Conservation (phyloP, 2,797 vertebrate species). For the Morus bassanus region DNA sequence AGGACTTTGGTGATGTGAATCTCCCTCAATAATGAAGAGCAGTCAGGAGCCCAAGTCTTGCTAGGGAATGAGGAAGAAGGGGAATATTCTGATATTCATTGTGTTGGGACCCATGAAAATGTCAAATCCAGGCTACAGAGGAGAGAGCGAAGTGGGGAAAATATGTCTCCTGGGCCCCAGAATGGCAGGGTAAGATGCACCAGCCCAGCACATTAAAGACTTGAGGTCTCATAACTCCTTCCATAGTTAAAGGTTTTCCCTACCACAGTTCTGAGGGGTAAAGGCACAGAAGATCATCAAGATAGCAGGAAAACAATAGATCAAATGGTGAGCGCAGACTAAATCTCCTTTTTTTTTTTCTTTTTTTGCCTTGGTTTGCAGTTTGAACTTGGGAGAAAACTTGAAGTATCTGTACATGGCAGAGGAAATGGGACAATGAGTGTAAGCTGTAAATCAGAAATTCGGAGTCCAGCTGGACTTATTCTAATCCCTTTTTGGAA, state of each 20-base stretch:
- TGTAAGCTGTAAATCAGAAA: slow-evolving; percentile 51
- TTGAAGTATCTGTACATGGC: slow-evolving; percentile 55
- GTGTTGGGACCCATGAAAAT: not conserved
- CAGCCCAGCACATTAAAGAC: not conserved
- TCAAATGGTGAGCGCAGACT: not conserved
- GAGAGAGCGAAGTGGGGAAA: not conserved
- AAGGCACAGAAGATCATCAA: not conserved
- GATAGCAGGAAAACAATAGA: not conserved
- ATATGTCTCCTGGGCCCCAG: not conserved
- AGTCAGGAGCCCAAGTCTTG: not conserved
- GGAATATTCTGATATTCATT: not conserved
- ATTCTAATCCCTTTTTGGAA: not conserved
- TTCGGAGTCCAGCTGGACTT: not conserved
- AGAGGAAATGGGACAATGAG: slow-evolving; percentile 72
- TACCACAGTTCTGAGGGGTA: not conserved
- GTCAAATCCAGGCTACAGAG: not conserved
- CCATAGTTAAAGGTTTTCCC: not conserved
- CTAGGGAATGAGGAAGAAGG: not conserved
- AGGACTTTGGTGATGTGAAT: not conserved
- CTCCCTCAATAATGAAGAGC: not conserved
- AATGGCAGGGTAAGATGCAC: not conserved
- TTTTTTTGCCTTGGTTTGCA: slow-evolving; percentile 2
- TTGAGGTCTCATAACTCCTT: not conserved
- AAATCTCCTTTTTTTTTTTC: not conserved
- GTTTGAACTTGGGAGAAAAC: slow-evolving; percentile 58